Percentiles rank a stretch among this genome's conserved stretches.
Conservation (phyloP, 2,888 invertebrate species). For the Protodeltote pygarga region DNA sequence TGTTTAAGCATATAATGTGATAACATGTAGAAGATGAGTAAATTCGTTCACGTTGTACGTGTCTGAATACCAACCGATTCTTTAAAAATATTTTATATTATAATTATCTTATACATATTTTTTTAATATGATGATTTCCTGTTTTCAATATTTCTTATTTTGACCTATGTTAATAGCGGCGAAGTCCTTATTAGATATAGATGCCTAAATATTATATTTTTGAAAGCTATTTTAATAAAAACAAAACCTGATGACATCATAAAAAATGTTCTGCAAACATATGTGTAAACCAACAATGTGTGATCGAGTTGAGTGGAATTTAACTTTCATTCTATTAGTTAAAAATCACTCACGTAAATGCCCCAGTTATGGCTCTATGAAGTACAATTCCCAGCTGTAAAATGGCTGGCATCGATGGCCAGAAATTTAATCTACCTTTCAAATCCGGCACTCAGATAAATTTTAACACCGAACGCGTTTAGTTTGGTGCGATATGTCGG, state of each 20-base stretch:
- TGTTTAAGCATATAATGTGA: constrained; percentile 1
- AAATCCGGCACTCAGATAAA: constrained; percentile 35
- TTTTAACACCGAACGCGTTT: constrained; percentile 40
- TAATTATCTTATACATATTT: too few species aligned
- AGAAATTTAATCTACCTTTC: constrained; percentile 44
- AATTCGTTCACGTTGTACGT: too few species aligned
- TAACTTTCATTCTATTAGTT: constrained; percentile 34
- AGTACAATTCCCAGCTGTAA: constrained; percentile 27
- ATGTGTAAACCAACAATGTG: constrained; percentile 13
- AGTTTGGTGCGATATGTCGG: constrained; percentile 33
- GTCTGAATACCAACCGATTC: too few species aligned
- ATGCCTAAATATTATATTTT: too few species aligned
- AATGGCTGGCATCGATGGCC: constrained; percentile 13
- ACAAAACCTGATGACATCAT: too few species aligned
- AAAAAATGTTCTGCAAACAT: too few species aligned
- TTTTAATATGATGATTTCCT: too few species aligned
- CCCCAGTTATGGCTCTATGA: constrained; percentile 18
- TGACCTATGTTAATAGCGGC: too few species aligned
- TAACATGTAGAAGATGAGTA: constrained; percentile 2
- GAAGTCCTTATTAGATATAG: too few species aligned
- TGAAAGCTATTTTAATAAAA: too few species aligned
- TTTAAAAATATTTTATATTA: background rate
- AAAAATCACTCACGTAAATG: constrained; percentile 19
- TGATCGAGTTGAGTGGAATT: constrained; percentile 24
- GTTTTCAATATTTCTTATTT: too few species aligned